Evolutionary conservation across 2,797 vertebrate genomes (phyloP), one percentile per base, ranked within the genome.

Genomic region (Sphaeramia orbicularis): DNA sequence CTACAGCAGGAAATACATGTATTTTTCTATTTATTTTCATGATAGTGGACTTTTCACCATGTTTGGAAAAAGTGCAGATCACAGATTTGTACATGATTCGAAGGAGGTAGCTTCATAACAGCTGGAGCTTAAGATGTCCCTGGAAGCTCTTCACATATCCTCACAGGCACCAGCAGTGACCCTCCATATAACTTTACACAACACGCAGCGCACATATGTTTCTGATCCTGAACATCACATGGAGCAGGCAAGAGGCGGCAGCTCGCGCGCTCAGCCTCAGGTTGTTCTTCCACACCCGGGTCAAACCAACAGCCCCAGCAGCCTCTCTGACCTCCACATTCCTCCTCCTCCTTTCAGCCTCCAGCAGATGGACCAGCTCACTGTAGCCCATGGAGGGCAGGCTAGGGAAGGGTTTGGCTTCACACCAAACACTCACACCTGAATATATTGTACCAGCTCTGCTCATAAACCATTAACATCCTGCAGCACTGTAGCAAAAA

Each of bases 301-400:
- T 79, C 50, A 72, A 60, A 64, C 11, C 49, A 41, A 58, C 52
- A 24, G 21, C 21, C 21, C 35, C 66, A 18, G 11, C 61, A 12
- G 52, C 38, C 8, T 66, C 57, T 65, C 49, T 50, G 30, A 73
- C 80, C 61, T 64, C 52, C 8, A 18, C 71, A 66, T 77, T 69
- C 21, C 54, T 78, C 27, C 5, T 15, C 43, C 35, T 14, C 38
- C 19, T 47, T 36, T 42, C 71, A 41, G 30, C 19, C 32, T 6
- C 69, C 27, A 15, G 64, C 71, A 72, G 63, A 74, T 70, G 69
- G 65, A 55, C 47, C 36, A 49, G 30, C 52, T 82, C 57, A 60
- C 50, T 27, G 65, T 50, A 65, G 76, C 15, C 8, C 41, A 44
- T 12, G 6, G 18, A 18, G 5, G 56, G 7, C 9, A 51, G 2